Percentiles rank a stretch among this genome's conserved stretches.
Evolutionary conservation across 2,888 invertebrate species (phyloP).

Genomic region (Drosophila gaucha): DNA sequence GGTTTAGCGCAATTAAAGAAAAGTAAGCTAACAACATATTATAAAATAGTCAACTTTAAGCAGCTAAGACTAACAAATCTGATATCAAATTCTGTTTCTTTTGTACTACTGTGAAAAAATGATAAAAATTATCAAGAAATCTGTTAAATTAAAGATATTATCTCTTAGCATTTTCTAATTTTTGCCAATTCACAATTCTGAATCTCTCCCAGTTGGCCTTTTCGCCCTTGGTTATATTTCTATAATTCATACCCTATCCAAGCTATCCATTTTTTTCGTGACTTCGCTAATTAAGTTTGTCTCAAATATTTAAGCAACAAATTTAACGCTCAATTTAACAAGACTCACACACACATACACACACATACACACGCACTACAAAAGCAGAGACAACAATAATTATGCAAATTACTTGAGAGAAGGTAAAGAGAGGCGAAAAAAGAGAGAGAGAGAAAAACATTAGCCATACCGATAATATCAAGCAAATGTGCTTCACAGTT

Average conservation of each 20-base stretch:
- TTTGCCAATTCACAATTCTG: neutral
- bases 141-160: too few species aligned
- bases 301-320: constrained; percentile 64
- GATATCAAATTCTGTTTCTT: too few species aligned
- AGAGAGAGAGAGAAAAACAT: constrained; percentile 5
- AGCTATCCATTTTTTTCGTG: constrained; percentile 2
- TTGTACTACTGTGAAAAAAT: too few species aligned
- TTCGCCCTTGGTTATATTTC: neutral
- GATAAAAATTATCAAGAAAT: too few species aligned
- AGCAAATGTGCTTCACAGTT: constrained; percentile 34
- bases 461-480: constrained; percentile 41
- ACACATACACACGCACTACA: constrained; percentile 12
- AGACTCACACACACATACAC: constrained; percentile 18
- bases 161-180: too few species aligned
- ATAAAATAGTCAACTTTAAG: too few species aligned
- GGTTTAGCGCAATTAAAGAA: neutral
- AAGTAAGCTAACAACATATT: neutral
- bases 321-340: constrained; percentile 72
- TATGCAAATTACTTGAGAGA: constrained; percentile 63
- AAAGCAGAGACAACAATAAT: constrained; percentile 57
- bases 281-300: constrained; percentile 58
- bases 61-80: too few species aligned
- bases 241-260: constrained; percentile 1
- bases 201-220: neutral
- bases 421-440: constrained; percentile 12